Conservation (phyloP, 2,113 vertebrate genomes). For the Perca fluviatilis region DNA sequence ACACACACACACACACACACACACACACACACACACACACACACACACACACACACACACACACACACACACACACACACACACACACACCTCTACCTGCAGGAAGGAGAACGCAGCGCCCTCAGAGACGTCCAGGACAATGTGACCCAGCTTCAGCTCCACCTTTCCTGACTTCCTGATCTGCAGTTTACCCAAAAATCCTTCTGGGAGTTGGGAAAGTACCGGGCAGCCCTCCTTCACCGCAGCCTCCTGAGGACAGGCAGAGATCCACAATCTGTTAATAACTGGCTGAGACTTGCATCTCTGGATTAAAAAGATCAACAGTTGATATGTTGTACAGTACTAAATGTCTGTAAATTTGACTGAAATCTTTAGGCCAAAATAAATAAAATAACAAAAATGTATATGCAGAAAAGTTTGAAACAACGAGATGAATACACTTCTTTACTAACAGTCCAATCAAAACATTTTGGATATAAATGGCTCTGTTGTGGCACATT, state of each 20-base stretch:
- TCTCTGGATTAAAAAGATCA: not conserved
- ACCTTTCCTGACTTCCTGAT: slow-evolving; percentile 85
- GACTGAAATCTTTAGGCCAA: not conserved
- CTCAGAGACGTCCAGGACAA: slow-evolving; percentile 82
- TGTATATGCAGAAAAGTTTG: too few species aligned
- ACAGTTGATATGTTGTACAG: not conserved
- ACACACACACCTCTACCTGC: slow-evolving; percentile 75
- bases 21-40: not conserved
- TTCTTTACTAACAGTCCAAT: not conserved
- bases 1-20: not conserved
- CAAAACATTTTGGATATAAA: not conserved
- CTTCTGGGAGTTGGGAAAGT: slow-evolving; percentile 81
- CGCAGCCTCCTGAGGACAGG: slow-evolving; percentile 42
- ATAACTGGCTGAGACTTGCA: not conserved
- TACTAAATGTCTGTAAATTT: not conserved
- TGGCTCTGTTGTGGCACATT: not conserved
- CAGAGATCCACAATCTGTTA: too few species aligned
- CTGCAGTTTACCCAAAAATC: slow-evolving; percentile 83
- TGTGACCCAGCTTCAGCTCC: slow-evolving; percentile 81
- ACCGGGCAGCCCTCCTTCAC: slow-evolving; percentile 60
- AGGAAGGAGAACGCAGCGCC: slow-evolving; percentile 85
- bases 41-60: not conserved
- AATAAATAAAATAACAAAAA: too few species aligned
- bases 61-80: not conserved
- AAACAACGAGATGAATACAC: too few species aligned